phyloP scores from a whole-genome alignment of 2,888 invertebrate genomes.

The Syritta pipiens region DNA sequence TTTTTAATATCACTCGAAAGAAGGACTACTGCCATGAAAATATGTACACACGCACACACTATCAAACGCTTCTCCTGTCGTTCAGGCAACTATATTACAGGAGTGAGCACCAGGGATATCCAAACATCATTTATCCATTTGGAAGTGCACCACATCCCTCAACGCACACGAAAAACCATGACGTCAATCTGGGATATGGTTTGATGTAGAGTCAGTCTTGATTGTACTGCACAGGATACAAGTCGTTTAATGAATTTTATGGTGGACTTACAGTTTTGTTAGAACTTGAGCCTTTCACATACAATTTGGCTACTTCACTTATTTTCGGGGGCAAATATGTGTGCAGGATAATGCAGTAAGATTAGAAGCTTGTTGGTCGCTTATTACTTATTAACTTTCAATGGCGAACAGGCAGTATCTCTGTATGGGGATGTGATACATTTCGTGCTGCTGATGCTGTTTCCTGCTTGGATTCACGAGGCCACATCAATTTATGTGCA shows the following conservation, averaged over 20 bases:
- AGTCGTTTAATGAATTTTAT: neutral
- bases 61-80: too few relatives aligned
- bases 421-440: neutral
- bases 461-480: neutral
- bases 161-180: conserved; percentile 1
- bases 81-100: neutral
- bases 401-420: neutral
- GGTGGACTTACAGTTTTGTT: neutral
- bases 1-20: neutral
- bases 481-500: conserved; percentile 53
- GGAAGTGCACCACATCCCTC: conserved; percentile 2
- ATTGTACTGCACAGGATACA: neutral
- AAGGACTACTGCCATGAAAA: neutral
- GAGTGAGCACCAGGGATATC: conserved; percentile 3
- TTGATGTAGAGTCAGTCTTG: neutral
- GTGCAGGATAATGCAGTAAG: neutral
- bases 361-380: neutral
- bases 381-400: conserved; percentile 32
- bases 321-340: too few relatives aligned
- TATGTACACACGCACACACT: neutral
- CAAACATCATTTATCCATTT: conserved; percentile 23
- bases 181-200: conserved; percentile 10
- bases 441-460: too few relatives aligned
- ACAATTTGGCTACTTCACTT: too few relatives aligned
- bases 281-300: conserved; percentile 8